Evolutionary conservation across 1,140 invertebrate genomes (phyloP).

Genomic region (Lycorma delicatula): DNA sequence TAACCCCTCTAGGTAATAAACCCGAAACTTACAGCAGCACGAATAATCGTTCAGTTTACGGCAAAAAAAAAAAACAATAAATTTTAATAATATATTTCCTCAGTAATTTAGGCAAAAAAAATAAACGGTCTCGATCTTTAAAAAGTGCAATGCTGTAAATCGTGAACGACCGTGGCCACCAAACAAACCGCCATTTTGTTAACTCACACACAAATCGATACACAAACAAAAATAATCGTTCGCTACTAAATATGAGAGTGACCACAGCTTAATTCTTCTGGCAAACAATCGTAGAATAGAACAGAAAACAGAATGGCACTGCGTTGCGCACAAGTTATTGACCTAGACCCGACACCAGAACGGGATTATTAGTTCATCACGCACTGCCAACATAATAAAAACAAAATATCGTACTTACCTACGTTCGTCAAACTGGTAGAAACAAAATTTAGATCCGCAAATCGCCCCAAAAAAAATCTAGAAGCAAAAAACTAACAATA

Average conservation of each 20-base stretch:
- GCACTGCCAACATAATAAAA: background rate
- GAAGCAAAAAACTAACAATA: background rate
- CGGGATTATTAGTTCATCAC: background rate
- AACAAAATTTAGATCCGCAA: background rate
- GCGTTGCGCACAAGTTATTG: constrained; percentile 2
- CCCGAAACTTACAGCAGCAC: too few species aligned
- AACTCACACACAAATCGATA: background rate
- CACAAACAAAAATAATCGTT: background rate
- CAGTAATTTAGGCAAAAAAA: too few species aligned
- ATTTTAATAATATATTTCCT: too few species aligned
- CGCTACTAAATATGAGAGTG: background rate
- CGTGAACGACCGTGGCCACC: background rate
- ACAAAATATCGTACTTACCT: too few species aligned
- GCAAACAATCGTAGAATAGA: too few species aligned
- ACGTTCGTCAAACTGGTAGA: too few species aligned
- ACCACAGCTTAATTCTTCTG: background rate
- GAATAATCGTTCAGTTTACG: too few species aligned
- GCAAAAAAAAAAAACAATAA: too few species aligned
- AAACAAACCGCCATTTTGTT: background rate
- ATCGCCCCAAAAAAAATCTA: background rate
- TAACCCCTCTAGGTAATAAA: too few species aligned
- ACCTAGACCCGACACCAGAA: background rate
- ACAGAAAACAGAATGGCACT: background rate
- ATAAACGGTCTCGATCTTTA: too few species aligned
- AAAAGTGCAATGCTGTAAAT: too few species aligned